Evolutionary conservation across 2,113 vertebrate species (phyloP), one percentile per base, ranked within the genome.

Genomic region (Gnathonemus longibarbis): DNA sequence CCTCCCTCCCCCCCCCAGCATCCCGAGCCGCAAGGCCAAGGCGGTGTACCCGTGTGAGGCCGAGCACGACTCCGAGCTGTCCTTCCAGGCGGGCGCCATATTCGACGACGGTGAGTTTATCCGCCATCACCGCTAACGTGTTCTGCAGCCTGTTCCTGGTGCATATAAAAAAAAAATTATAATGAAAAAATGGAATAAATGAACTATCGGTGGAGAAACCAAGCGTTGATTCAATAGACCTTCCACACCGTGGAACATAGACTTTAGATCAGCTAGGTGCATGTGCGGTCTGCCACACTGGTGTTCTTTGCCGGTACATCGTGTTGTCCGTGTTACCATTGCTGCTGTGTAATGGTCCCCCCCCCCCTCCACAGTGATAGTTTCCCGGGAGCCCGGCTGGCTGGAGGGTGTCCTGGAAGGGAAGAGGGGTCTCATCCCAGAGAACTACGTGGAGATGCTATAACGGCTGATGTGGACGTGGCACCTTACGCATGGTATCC

Each of bases 391-490:
- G 91, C 98, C 98, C 0, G 98, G 98, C 92, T 99, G 98, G 98
- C 96, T 99, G 85, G 98, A 99, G 93, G 98, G 98, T 92, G 98
- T 97, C 0, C 95, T 99, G 95, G 97, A 99, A 87, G 98, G 98
- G 93, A 98, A 96, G 94, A 96, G 96, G 92, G 98, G 98, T 93
- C 98, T 99, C 94, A 99, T 99, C 95, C 98, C 98, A 92, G 96
- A 99, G 92, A 99, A 99, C 92, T 99, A 99, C 3, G 98, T 99
- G 95, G 97, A 98, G 94, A 95, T 98, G 94, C 96, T 99, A 94
- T 98, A 97, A 94, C 93, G 66, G 66, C 90, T 91, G 74, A 85
- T 31, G 35, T 19, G 62, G 87, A 2, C 89, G 88, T 91, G 84
- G 70, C 94, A 94, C 84, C 15, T 94, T 96, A 95, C 97, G 95